phyloP scores from a whole-genome alignment of 2,113 vertebrate genomes.

The Colaptes auratus region DNA sequence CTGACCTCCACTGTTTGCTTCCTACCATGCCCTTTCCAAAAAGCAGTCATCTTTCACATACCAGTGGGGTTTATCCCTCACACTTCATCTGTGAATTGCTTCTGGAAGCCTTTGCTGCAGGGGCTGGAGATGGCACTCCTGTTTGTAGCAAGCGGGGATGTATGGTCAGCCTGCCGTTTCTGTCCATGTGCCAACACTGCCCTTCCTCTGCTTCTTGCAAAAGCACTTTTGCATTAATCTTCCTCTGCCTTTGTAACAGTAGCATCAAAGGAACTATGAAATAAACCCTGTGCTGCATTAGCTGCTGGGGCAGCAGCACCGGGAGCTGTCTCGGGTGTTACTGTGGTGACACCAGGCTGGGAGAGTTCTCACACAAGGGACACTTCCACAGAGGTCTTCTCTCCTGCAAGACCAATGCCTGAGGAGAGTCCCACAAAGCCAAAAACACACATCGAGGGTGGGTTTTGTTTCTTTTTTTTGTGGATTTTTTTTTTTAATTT shows the following conservation, averaged over 20 bases:
- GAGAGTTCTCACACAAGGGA: background rate
- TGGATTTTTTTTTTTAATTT: no score
- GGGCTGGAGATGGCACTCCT: background rate
- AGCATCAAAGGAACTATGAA: background rate
- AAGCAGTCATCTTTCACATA: background rate
- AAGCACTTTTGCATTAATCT: background rate
- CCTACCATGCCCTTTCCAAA: accelerated
- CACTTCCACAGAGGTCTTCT: background rate
- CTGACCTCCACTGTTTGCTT: background rate
- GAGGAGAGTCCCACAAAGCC: background rate
- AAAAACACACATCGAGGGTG: accelerated
- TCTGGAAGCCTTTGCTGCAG: background rate
- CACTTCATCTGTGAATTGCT: background rate
- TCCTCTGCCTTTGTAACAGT: background rate
- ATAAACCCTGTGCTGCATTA: background rate
- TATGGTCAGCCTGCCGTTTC: background rate
- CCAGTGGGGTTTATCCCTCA: background rate
- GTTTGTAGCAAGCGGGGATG: background rate
- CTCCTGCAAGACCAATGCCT: background rate
- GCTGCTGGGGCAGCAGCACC: background rate
- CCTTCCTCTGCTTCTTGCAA: background rate
- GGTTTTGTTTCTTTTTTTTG: no score
- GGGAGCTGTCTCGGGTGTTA: background rate
- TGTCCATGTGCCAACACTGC: accelerated
- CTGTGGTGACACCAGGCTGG: accelerated